phyloP scores from a whole-genome alignment of 2,888 invertebrate species.

The Dasysyrphus albostriatus region DNA sequence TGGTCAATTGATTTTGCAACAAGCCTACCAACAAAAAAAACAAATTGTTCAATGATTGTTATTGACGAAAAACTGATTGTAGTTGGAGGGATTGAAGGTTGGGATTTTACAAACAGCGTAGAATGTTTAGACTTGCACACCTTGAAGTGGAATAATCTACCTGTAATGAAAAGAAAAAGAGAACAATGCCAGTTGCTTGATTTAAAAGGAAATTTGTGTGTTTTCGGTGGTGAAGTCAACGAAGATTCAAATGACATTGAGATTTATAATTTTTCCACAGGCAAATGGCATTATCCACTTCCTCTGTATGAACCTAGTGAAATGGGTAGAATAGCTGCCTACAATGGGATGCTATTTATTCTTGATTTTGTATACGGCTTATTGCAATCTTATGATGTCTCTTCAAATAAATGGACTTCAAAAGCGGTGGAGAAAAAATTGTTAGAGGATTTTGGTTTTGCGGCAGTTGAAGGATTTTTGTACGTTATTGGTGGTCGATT shows the following conservation, averaged over 20 bases:
- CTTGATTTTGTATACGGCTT: not conserved
- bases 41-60: not conserved
- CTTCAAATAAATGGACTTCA: not conserved
- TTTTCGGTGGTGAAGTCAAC: not conserved
- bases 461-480: not conserved
- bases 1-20: not conserved
- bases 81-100: not conserved
- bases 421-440: not conserved
- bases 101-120: not conserved
- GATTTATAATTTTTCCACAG: not conserved
- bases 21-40: not conserved
- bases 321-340: not conserved
- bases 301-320: too few relatives aligned
- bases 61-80: not conserved
- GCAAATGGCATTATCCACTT: not conserved
- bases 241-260: not conserved
- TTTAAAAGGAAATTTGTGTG: not conserved
- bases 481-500: not conserved
- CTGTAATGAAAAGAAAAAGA: not conserved
- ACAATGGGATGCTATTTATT: not conserved
- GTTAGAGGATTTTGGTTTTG: not conserved
- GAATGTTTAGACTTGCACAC: not conserved
- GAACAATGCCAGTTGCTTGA: not conserved
- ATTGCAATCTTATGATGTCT: not conserved
- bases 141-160: not conserved